Conservation (phyloP, 2,888 invertebrate species). For the Ormyrus thymus region DNA sequence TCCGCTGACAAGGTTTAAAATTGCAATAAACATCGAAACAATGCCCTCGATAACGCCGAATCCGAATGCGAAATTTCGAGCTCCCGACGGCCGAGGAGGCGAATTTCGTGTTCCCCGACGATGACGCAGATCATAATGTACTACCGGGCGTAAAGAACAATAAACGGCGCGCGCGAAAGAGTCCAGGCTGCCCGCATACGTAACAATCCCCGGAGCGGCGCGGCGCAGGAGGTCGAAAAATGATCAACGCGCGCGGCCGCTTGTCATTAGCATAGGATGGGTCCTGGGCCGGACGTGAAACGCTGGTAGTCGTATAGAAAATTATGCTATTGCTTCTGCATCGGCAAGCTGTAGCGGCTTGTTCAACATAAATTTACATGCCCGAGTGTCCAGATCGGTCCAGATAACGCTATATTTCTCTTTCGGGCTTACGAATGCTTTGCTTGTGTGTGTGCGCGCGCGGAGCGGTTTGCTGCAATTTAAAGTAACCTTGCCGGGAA, state of each 20-base stretch:
- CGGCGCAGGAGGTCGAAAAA: constrained; percentile 25
- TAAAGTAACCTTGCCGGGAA: constrained; percentile 59
- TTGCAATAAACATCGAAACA: no score
- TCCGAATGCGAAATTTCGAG: no score
- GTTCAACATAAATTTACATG: constrained; percentile 61
- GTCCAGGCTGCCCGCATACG: constrained; percentile 3
- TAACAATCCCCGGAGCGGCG: neutral
- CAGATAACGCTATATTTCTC: constrained; percentile 55
- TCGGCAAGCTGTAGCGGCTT: constrained; percentile 57
- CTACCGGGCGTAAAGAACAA: constrained; percentile 7
- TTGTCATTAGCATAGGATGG: constrained; percentile 30
- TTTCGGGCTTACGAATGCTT: neutral
- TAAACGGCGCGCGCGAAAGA: constrained; percentile 17
- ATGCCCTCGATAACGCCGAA: no score
- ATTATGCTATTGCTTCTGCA: constrained; percentile 58
- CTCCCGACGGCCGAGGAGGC: no score
- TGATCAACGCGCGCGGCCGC: neutral
- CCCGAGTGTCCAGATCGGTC: constrained; percentile 58
- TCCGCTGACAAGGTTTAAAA: no score
- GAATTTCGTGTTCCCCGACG: neutral
- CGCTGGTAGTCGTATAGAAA: constrained; percentile 13
- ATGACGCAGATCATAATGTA: constrained; percentile 13
- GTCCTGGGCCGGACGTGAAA: constrained; percentile 1
- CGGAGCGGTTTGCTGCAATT: constrained; percentile 57
- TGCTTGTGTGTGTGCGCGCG: neutral